These are phyloP conservation scores for Pollenia angustigena DNA, from an alignment of 2,888 invertebrate species.

Conservation along the genomic window DNA sequence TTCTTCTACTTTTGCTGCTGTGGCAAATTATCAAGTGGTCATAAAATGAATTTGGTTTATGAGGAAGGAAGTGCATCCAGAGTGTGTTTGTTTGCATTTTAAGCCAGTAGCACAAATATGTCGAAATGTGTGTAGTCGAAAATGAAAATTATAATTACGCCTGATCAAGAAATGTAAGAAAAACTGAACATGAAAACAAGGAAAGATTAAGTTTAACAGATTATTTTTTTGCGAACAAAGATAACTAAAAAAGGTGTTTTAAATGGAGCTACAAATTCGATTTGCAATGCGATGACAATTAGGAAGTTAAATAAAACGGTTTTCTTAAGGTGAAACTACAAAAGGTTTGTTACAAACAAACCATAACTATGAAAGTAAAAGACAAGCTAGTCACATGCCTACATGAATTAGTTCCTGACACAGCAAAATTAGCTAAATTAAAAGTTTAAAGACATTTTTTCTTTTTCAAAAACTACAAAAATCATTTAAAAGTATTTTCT, in stretches of 20 bases:
- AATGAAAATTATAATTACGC: conserved; percentile 54
- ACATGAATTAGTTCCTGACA: no score
- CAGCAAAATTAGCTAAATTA: no score
- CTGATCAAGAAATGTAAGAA: not conserved
- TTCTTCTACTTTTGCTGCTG: conserved; percentile 10
- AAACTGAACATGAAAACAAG: conserved; percentile 10
- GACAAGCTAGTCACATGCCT: no score
- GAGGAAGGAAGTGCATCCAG: conserved; percentile 65
- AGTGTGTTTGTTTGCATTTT: conserved; percentile 41
- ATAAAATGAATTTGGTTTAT: conserved; percentile 68
- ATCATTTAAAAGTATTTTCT: no score
- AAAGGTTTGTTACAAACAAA: no score
- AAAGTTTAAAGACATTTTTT: no score
- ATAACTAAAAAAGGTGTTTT: conserved; percentile 28
- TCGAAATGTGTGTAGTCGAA: conserved; percentile 51
- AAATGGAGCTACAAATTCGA: conserved; percentile 12
- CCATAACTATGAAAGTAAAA: no score
- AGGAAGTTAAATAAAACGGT: not conserved
- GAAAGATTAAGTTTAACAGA: conserved; percentile 33
- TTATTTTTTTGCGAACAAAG: not conserved
- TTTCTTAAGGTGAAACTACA: no score
- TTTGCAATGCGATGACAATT: not conserved
- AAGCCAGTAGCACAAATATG: conserved; percentile 68
- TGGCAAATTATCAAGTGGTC: conserved; percentile 57
- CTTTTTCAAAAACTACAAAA: no score